Evolutionary conservation across 2,888 invertebrate species (phyloP).

Genomic region (Platycnemis pennipes): DNA sequence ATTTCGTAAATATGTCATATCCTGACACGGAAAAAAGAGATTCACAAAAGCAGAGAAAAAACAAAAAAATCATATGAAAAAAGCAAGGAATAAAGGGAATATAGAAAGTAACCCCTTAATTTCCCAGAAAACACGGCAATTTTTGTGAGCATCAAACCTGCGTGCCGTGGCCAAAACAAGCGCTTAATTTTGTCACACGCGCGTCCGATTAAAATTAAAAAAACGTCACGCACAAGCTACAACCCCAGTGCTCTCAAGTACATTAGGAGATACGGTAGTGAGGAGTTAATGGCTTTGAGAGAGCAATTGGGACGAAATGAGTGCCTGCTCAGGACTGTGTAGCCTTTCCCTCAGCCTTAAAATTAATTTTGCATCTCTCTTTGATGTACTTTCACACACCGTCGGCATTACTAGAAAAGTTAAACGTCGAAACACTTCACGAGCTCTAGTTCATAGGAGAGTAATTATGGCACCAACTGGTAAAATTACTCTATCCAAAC

Average conservation of each 20-base stretch:
- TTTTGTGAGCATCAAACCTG: conserved; percentile 2
- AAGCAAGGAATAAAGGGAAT: not conserved
- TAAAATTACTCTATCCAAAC: too few relatives aligned
- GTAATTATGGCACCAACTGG: too few relatives aligned
- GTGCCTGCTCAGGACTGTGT: not conserved
- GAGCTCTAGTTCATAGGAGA: too few relatives aligned
- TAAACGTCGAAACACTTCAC: too few relatives aligned
- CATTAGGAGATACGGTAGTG: not conserved
- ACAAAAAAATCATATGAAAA: not conserved
- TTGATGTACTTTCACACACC: too few relatives aligned
- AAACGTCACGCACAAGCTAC: not conserved
- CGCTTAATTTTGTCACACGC: not conserved
- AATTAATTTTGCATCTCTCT: too few relatives aligned
- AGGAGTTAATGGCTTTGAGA: not conserved
- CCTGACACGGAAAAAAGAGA: not conserved
- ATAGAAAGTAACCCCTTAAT: conserved; percentile 10
- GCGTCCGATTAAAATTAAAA: not conserved
- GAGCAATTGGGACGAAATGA: not conserved
- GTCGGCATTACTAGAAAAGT: too few relatives aligned
- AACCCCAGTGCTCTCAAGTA: not conserved
- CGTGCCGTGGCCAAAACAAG: conserved; percentile 6
- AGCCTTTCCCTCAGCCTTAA: too few relatives aligned
- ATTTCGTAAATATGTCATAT: conserved; percentile 16
- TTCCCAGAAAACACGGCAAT: conserved; percentile 20
- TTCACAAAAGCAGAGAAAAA: not conserved